These are phyloP conservation scores for Falco berigora DNA, from an alignment of 2,797 vertebrate species.

Conservation along the genomic window DNA sequence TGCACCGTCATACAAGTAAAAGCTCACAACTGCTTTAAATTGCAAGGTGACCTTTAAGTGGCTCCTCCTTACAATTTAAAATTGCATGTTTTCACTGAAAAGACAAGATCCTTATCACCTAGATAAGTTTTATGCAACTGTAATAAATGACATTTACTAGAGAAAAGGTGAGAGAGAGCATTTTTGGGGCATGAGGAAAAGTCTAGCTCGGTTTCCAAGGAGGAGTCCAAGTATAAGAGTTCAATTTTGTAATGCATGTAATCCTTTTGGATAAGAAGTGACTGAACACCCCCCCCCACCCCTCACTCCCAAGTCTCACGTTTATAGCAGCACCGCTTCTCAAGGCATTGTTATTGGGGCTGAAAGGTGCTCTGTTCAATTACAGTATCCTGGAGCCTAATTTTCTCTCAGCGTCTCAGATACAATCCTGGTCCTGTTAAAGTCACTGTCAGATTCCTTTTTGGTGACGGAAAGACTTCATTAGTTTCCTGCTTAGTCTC, in stretches of 20 bases:
- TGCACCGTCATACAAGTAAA: accelerated
- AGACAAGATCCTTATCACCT: neutral
- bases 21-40: neutral
- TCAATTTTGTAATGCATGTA: neutral
- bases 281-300: neutral
- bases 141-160: neutral
- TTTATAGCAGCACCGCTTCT: neutral
- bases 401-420: neutral
- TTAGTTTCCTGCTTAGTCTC: conserved; percentile 7
- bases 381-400: neutral
- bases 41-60: neutral
- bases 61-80: neutral
- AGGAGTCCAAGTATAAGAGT: neutral
- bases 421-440: neutral
- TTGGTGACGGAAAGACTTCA: neutral
- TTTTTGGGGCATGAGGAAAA: neutral
- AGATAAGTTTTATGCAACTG: neutral
- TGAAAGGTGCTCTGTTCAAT: neutral
- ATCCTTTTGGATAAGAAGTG: neutral
- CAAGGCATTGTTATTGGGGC: neutral
- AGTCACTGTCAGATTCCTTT: neutral
- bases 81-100: neutral
- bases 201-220: neutral
- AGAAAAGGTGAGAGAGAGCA: neutral
- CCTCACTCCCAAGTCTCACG: neutral